These are phyloP conservation scores for Chymomyza caudatula DNA, from an alignment of 2,888 invertebrate genomes.

Conservation along the genomic window DNA sequence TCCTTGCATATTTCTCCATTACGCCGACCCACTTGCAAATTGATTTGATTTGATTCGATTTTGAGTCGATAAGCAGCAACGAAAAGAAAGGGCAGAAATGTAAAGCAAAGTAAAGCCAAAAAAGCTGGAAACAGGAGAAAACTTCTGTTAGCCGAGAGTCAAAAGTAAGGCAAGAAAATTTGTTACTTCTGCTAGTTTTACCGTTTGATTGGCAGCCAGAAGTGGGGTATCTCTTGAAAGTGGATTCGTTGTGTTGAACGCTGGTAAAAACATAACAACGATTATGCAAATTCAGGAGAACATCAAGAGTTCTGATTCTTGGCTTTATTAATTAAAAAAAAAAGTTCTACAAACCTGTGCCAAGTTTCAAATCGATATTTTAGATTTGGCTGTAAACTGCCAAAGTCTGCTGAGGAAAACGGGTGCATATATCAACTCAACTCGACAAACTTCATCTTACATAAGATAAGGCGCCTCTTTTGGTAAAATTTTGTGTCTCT, in stretches of 20 bases:
- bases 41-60: slow-evolving; percentile 70
- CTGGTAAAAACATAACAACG: neutral
- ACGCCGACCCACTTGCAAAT: slow-evolving; percentile 58
- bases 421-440: no score
- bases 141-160: neutral
- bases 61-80: slow-evolving; percentile 59
- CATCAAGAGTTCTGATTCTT: neutral
- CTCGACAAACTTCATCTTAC: no score
- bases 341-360: no score
- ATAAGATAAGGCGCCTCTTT: no score
- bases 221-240: neutral
- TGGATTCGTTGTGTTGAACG: neutral
- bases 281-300: neutral
- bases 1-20: slow-evolving; percentile 67
- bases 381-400: no score
- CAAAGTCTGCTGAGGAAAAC: no score
- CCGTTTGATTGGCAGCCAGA: neutral
- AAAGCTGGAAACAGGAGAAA: neutral
- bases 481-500: no score
- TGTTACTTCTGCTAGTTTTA: neutral
- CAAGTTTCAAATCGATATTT: no score
- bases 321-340: neutral
- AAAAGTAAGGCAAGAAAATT: neutral
- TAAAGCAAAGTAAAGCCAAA: neutral
- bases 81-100: neutral